Conservation (phyloP, 2,797 vertebrate species). For the Acrossocheilus wenchowensis region DNA sequence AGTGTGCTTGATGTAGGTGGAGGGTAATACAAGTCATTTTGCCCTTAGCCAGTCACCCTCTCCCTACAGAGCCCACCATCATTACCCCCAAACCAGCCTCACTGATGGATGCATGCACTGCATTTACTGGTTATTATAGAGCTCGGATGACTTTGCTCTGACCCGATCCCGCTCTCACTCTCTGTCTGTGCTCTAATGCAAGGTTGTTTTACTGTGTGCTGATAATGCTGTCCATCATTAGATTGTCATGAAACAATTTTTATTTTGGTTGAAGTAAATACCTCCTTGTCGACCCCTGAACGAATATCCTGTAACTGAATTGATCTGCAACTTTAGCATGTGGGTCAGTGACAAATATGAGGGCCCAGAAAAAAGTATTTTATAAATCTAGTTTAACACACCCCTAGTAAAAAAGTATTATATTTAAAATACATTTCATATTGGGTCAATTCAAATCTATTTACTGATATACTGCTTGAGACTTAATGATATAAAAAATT, state of each 20-base stretch:
- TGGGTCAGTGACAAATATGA: neutral
- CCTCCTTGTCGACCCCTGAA: neutral
- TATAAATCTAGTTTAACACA: neutral
- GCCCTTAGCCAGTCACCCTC: conserved; percentile 46
- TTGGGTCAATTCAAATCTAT: too few relatives aligned
- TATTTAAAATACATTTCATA: too few relatives aligned
- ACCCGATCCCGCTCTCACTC: conserved; percentile 44
- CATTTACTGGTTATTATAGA: conserved; percentile 51
- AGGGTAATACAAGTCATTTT: conserved; percentile 55
- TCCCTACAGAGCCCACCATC: conserved; percentile 43
- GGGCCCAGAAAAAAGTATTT: neutral
- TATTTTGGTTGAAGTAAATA: conserved; percentile 8
- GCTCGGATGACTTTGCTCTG: conserved; percentile 57
- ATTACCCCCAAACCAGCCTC: conserved; percentile 29
- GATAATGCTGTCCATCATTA: conserved; percentile 17
- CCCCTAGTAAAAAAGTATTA: too few relatives aligned
- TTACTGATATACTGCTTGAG: too few relatives aligned
- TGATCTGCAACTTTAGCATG: neutral
- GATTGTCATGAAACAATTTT: conserved; percentile 20
- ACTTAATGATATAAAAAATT: too few relatives aligned
- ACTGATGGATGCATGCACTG: conserved; percentile 44
- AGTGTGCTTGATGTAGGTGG: conserved; percentile 51
- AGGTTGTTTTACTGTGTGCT: conserved; percentile 46
- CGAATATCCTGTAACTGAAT: neutral
- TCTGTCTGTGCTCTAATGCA: conserved; percentile 38